Evolutionary conservation across 2,888 invertebrate species (phyloP), one percentile per base, ranked within the genome.

Genomic region (Hyles lineata): DNA sequence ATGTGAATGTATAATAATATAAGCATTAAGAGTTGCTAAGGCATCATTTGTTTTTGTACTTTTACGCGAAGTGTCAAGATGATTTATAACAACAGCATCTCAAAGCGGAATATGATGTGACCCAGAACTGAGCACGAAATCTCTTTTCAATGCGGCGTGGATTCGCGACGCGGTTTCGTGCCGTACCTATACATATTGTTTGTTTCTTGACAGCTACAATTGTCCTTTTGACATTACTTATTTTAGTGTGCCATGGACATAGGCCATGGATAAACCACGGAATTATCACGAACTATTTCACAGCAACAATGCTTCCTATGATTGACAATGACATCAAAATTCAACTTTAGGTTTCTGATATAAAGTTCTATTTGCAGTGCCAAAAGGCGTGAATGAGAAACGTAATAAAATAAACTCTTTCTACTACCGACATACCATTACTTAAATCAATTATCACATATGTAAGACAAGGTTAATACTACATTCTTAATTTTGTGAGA

Each of bases 81-180:
- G 67, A 67, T 67, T 67, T 67, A 67, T 67, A 67, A 67, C 67
- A 43, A 67, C 67, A 50, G 67, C 17, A 17, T 50, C 8, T 17
- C 67, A 23, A 43, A 50, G 17, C 21, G 21, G 35, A 63, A n/a
- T 43, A 67, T 55, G 55, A 55, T 55, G 67, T 50, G 43, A 17
- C 43, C 50, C 23, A 23, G 63, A 63, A 63, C 21, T 67, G 15
- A 63, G 63, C 21, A 21, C 43, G 11, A 63, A 63, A 63, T 63
- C 63, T 63, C 63, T 35, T 63, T 63, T 63, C 63, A 23, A 67
- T 50, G 67, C 21, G 67, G 43, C 43, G 50, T 67, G 43, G 67
- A 7, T 6, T 63, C 67, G 67, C 43, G 43, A 50, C 23, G 43
- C 21, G 50, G 17, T 50, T 5, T 67, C 50, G 50, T 23, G 43